Base-by-base conservation (phyloP, 2,797 vertebrate genomes). In the Falco columbarius region DNA sequence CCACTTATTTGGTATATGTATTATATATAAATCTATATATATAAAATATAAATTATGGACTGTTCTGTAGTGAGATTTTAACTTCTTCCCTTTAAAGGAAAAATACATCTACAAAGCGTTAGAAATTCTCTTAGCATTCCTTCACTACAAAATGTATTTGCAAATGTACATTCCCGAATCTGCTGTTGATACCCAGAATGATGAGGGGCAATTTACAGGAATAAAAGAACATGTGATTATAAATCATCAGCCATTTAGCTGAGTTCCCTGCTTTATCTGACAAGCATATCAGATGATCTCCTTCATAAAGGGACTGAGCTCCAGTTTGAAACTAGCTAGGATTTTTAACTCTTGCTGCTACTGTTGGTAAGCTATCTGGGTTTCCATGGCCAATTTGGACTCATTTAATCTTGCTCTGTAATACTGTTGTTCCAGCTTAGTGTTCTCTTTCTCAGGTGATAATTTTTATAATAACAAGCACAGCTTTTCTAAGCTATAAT, bases 331-430 rank as follows among this genome's bases (percentile, higher is more conserved):
- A 61, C 27, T 38, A 75, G 44, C 76, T 40, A 21, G 61, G 20
- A 65, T 75, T 92, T 96, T 95, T 93, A 92, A 89, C 90, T 86
- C 89, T 83, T 92, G 14, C 75, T 81, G 30, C 36, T 67, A 30
- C 54, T 73, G 27, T 32, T 86, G 21, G 4, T 63, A 59, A 59
- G 30, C 23, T 65, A 42, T 20, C 76, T 76, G 68, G 18, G 7
- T 81, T 72, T 56, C 66, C 13, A 7, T 44, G 34, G 36, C 26
- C 5, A n/a, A 0, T 42, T 62, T 52, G 40, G 23, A 73, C 17
- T 66, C 3, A 8, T 73, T 62, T 80, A 47, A 24, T 72, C 14
- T 61, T 66, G 11, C 72, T 76, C 27, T 80, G 9, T 66, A 73
- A 18, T 62, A 12, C 34, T 34, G 5, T 59, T 59, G 6, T 52